A percentile compares a stretch with the other conserved stretches of the same genome.
phyloP scores from a whole-genome alignment of 2,888 invertebrate species.

The Philereme vetulata region DNA sequence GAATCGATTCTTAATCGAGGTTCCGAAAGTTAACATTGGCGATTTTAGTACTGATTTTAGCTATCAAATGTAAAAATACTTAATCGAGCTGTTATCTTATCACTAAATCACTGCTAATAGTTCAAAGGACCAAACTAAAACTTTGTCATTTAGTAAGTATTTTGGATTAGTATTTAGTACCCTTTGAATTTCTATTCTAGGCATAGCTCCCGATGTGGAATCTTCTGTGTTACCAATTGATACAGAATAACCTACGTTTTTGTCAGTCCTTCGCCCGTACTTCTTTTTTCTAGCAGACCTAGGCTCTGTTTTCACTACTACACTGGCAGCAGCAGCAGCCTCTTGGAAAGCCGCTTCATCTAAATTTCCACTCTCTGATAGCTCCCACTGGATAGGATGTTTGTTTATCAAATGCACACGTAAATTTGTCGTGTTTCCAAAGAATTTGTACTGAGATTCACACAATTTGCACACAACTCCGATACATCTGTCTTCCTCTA shows the following conservation, averaged over 20 bases:
- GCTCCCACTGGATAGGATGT: constrained; percentile 78
- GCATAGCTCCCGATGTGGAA: constrained; percentile 51
- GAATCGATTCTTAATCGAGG: no score
- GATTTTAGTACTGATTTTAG: no score
- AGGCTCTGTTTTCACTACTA: constrained; percentile 25
- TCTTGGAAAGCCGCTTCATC: constrained; percentile 60
- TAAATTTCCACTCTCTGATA: constrained; percentile 65
- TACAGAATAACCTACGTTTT: constrained; percentile 75
- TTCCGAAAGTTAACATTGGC: no score
- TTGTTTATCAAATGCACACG: constrained; percentile 71
- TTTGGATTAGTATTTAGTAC: constrained; percentile 53
- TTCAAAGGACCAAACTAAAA: no score
- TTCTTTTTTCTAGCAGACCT: constrained; percentile 57
- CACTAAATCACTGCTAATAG: no score
- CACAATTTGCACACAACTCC: constrained; percentile 77
- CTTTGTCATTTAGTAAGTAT: background rate
- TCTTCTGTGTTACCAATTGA: constrained; percentile 63
- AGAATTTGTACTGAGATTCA: constrained; percentile 75
- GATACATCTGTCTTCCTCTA: constrained; percentile 65
- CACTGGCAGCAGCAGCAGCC: constrained; percentile 1
- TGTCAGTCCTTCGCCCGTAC: constrained; percentile 56
- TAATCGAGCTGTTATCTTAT: no score
- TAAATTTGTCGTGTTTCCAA: constrained; percentile 77
- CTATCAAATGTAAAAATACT: no score
- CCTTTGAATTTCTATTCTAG: constrained; percentile 72